Conservation (phyloP, 1,140 invertebrate genomes). For the Ceratina calcarata region DNA sequence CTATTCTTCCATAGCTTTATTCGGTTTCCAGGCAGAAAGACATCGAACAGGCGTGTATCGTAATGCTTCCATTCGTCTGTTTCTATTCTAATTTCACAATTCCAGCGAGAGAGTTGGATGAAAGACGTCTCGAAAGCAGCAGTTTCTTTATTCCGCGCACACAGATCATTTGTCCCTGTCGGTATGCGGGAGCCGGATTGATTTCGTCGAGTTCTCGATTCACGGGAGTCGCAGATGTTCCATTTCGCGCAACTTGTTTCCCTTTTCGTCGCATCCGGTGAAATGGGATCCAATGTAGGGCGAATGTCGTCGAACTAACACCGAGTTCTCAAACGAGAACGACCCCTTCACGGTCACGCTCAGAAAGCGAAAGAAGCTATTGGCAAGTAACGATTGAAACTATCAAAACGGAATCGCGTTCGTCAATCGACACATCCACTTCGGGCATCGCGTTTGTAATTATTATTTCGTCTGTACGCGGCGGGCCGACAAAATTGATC, state of each 20-base stretch:
- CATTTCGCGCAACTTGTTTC: slow-evolving; percentile 5
- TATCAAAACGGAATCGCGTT: background rate
- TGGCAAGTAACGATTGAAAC: background rate
- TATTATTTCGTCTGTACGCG: background rate
- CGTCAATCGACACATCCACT: background rate
- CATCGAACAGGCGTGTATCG: slow-evolving; percentile 5
- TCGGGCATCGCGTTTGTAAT: background rate
- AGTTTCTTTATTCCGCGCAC: background rate
- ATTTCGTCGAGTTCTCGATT: background rate
- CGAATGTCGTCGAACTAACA: background rate
- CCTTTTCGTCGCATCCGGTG: background rate
- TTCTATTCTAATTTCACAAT: slow-evolving; percentile 5
- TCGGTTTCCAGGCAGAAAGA: background rate
- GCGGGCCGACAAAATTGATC: background rate
- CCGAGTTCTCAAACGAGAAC: background rate
- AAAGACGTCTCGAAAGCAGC: background rate
- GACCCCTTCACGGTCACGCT: background rate
- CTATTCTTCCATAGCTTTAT: background rate
- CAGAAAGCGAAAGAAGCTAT: slow-evolving; percentile 3
- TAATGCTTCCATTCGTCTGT: background rate
- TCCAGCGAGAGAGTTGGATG: background rate
- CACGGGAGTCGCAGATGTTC: slow-evolving; percentile 9
- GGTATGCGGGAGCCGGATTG: background rate
- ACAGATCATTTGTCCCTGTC: background rate
- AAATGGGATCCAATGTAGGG: background rate